Evolutionary conservation across 2,797 vertebrate genomes (phyloP).

Genomic region (Leucoraja ocellata): DNA sequence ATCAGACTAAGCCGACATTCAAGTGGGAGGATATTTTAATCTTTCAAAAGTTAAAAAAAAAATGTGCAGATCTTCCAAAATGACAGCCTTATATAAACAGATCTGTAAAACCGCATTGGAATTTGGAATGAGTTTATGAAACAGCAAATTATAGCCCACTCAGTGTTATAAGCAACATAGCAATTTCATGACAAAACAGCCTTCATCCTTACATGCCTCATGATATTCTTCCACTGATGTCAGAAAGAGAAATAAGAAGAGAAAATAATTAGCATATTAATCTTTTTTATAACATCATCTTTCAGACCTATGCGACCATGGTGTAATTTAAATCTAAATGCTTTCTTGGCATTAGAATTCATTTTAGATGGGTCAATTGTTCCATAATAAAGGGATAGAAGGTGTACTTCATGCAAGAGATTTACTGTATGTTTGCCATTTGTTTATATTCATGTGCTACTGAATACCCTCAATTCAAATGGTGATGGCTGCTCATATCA

Average conservation of each 20-base stretch:
- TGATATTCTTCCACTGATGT: constrained; percentile 95
- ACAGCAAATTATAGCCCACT: constrained; percentile 78
- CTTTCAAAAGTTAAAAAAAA: constrained; percentile 9
- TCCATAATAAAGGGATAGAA: constrained; percentile 99
- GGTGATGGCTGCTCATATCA: constrained; percentile 99
- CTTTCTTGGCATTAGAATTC: constrained; percentile 99
- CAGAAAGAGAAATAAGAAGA: constrained; percentile 91
- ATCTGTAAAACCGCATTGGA: constrained; percentile 82
- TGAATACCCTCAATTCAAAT: constrained; percentile 99
- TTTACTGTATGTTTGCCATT: constrained; percentile 96
- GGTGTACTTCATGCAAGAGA: constrained; percentile 99
- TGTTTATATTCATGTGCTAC: constrained; percentile 99
- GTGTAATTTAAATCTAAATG: constrained; percentile 99
- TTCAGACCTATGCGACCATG: constrained; percentile 94
- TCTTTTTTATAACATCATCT: constrained; percentile 99
- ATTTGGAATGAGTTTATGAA: constrained; percentile 76
- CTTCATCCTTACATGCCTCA: constrained; percentile 99
- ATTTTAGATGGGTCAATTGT: constrained; percentile 99
- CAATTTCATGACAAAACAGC: constrained; percentile 97
- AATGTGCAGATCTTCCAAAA: constrained; percentile 51
- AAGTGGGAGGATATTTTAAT: constrained; percentile 26
- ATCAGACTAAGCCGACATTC: constrained; percentile 4
- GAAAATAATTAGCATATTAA: constrained; percentile 99
- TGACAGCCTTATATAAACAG: constrained; percentile 78
- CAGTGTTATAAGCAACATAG: constrained; percentile 71